phyloP scores from a whole-genome alignment of 1,140 invertebrate genomes.

The Aricia agestis region DNA sequence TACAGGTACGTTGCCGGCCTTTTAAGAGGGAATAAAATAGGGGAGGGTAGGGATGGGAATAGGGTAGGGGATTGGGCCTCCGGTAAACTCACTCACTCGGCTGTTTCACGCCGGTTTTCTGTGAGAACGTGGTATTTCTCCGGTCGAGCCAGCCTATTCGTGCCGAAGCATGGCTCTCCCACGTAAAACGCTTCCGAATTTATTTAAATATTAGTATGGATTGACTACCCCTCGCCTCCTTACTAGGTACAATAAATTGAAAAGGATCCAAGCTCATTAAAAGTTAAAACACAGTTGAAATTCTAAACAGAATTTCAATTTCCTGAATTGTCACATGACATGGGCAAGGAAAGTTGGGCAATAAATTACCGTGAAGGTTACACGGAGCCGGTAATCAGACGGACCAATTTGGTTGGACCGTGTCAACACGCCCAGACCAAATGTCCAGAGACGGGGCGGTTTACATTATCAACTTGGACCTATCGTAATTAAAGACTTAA shows the following conservation, averaged over 20 bases:
- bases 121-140: no score
- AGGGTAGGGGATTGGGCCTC: no score
- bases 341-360: slow-evolving; percentile 9
- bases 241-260: neutral
- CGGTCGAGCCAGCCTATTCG: no score
- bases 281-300: slow-evolving; percentile 7
- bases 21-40: no score
- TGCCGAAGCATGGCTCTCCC: no score
- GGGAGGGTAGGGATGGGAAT: no score
- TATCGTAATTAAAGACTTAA: neutral
- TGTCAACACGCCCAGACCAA: slow-evolving; percentile 11
- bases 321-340: slow-evolving; percentile 13
- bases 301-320: slow-evolving; percentile 17
- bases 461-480: neutral
- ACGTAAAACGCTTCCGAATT: no score
- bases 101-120: no score
- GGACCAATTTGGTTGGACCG: slow-evolving; percentile 11
- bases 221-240: no score
- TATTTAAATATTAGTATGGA: no score
- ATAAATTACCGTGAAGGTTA: slow-evolving; percentile 9
- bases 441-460: slow-evolving; percentile 11
- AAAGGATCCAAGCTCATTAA: neutral
- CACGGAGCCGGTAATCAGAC: slow-evolving; percentile 10
- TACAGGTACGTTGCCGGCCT: no score
- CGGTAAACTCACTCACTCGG: no score